A percentile compares a stretch with the other conserved stretches of the same genome.
phyloP scores from a whole-genome alignment of 2,888 invertebrate species.

The Cordilura impudica region DNA sequence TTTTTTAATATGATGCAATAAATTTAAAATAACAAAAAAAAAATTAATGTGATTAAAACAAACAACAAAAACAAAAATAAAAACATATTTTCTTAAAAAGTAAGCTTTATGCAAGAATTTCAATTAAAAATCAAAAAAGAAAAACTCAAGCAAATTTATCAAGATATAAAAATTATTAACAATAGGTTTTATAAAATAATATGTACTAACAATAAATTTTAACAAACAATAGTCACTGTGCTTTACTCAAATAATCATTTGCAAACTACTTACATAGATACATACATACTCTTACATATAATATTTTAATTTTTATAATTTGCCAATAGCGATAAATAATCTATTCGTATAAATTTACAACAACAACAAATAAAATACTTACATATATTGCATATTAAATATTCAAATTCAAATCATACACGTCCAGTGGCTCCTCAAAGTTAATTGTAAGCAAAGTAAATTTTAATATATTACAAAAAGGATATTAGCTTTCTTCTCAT shows the following conservation, averaged over 20 bases:
- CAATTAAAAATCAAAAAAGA: not conserved
- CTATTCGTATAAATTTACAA: constrained; percentile 41
- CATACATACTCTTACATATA: not conserved
- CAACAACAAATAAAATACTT: too few relatives aligned
- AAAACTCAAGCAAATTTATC: not conserved
- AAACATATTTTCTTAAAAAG: not conserved
- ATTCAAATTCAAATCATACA: constrained; percentile 66
- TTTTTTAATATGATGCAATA: constrained; percentile 41
- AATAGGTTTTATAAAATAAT: not conserved
- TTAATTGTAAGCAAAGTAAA: constrained; percentile 58
- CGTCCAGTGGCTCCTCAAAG: constrained; percentile 75
- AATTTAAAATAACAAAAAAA: constrained; percentile 52
- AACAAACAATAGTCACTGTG: constrained; percentile 61
- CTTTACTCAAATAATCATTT: constrained; percentile 18
- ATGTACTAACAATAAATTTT: not conserved
- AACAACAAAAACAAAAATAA: constrained; percentile 6
- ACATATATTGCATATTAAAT: constrained; percentile 65
- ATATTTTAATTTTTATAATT: too few relatives aligned
- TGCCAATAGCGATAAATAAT: constrained; percentile 24
- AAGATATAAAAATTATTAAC: too few relatives aligned
- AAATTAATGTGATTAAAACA: constrained; percentile 21
- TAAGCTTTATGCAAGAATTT: not conserved
- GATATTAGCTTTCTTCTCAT: not conserved
- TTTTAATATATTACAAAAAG: constrained; percentile 20
- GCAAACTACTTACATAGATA: not conserved